A percentile compares a stretch with the other conserved stretches of the same genome.
phyloP scores from a whole-genome alignment of 2,797 vertebrate genomes.

The Agapornis canus region DNA sequence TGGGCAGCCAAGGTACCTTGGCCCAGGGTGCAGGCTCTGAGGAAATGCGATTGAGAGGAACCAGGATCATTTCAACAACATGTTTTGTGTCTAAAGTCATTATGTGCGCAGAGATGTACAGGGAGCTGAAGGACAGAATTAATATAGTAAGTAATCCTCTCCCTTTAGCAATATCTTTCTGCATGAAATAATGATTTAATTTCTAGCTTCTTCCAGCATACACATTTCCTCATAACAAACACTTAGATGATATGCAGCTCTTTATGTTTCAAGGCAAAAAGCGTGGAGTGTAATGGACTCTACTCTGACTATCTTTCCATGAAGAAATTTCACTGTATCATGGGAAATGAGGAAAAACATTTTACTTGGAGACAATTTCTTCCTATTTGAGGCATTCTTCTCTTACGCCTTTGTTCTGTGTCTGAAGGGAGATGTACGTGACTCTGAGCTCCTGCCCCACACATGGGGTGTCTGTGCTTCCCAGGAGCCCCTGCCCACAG shows the following conservation, averaged over 20 bases:
- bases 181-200: conserved; percentile 74
- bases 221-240: conserved; percentile 69
- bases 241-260: conserved; percentile 59
- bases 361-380: not conserved
- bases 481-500: not conserved
- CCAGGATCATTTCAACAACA: not conserved
- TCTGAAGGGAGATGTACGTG: not conserved
- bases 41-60: not conserved
- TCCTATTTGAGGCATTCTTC: not conserved
- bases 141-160: conserved; percentile 72
- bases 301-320: conserved; percentile 30
- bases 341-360: conserved; percentile 23
- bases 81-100: conserved; percentile 48
- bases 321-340: conserved; percentile 1
- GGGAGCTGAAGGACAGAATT: conserved; percentile 71
- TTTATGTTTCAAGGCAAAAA: conserved; percentile 69
- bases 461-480: accelerated
- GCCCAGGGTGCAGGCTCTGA: not conserved
- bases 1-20: not conserved
- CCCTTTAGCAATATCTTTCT: conserved; percentile 72
- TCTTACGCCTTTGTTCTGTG: not conserved
- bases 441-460: not conserved
- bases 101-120: conserved; percentile 42
- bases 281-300: conserved; percentile 40
- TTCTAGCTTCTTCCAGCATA: conserved; percentile 57